These are phyloP conservation scores for Bothrops alternatus DNA, from an alignment of 2,797 vertebrate genomes.

Conservation along the genomic window DNA sequence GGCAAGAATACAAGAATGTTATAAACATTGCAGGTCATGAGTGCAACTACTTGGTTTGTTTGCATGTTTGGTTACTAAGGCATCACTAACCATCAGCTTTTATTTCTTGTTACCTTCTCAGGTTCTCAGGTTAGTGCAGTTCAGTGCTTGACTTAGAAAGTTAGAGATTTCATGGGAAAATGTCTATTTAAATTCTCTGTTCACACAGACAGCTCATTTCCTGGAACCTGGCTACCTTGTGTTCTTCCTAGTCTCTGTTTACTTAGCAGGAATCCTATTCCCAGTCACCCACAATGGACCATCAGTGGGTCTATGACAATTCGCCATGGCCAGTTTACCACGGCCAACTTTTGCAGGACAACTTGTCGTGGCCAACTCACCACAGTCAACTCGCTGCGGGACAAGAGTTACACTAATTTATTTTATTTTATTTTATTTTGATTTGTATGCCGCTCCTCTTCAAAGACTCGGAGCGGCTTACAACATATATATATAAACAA, in stretches of 20 bases:
- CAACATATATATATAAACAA: too few species aligned
- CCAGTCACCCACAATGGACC: neutral
- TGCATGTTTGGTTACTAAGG: neutral
- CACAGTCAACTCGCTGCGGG: too few species aligned
- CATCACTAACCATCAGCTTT: neutral
- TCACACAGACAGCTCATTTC: neutral
- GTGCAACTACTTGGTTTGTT: neutral
- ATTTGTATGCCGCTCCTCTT: too few species aligned
- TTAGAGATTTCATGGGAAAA: neutral
- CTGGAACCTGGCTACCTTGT: neutral
- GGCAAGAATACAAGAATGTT: neutral
- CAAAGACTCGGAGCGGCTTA: too few species aligned
- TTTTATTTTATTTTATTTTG: too few species aligned
- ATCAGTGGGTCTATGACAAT: too few species aligned
- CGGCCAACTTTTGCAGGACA: too few species aligned
- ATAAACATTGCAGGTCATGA: neutral
- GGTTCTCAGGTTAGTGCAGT: neutral
- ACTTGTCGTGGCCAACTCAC: too few species aligned
- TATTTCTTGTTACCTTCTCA: neutral
- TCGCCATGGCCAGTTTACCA: too few species aligned
- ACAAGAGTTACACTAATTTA: too few species aligned
- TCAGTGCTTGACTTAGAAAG: neutral
- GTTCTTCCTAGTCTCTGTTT: neutral
- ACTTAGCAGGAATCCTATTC: neutral
- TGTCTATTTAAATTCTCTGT: neutral